phyloP scores from a whole-genome alignment of 1,140 invertebrate genomes.

The Rhagoletis pomonella region DNA sequence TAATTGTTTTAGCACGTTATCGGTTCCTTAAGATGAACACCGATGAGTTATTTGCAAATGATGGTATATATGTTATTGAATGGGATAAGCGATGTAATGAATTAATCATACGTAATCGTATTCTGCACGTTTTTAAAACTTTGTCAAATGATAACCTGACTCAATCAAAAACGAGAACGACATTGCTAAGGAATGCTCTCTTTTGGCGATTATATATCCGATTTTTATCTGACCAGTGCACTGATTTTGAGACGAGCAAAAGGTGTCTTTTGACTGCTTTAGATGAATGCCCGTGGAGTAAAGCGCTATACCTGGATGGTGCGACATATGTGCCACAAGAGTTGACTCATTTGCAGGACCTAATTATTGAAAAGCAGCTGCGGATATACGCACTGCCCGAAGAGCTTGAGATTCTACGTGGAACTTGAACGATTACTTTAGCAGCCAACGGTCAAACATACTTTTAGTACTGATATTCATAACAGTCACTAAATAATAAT shows the following conservation, averaged over 20 bases:
- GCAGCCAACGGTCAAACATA: too few species aligned
- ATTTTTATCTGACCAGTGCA: constrained; percentile 62
- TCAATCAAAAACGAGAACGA: background rate
- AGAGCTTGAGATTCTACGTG: constrained; percentile 80
- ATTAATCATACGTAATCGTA: constrained; percentile 62
- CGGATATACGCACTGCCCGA: constrained; percentile 82
- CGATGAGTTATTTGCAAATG: background rate
- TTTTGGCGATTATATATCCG: constrained; percentile 71
- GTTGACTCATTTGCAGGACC: constrained; percentile 80
- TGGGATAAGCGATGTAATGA: constrained; percentile 54
- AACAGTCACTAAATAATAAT: too few species aligned
- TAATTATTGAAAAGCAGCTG: constrained; percentile 83
- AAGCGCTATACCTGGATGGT: constrained; percentile 77
- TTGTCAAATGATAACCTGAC: constrained; percentile 53
- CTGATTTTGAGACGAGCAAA: constrained; percentile 68
- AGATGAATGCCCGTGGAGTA: constrained; percentile 83
- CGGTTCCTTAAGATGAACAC: constrained; percentile 58
- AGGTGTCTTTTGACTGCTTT: constrained; percentile 76
- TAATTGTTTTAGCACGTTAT: constrained; percentile 62
- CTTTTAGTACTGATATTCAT: too few species aligned
- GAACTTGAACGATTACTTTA: constrained; percentile 53
- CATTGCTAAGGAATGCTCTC: constrained; percentile 64
- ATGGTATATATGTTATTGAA: background rate
- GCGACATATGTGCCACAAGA: constrained; percentile 76
- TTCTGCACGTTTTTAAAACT: constrained; percentile 67